Evolutionary conservation across 1,140 invertebrate species (phyloP).

Genomic region (Rhyzopertha dominica): DNA sequence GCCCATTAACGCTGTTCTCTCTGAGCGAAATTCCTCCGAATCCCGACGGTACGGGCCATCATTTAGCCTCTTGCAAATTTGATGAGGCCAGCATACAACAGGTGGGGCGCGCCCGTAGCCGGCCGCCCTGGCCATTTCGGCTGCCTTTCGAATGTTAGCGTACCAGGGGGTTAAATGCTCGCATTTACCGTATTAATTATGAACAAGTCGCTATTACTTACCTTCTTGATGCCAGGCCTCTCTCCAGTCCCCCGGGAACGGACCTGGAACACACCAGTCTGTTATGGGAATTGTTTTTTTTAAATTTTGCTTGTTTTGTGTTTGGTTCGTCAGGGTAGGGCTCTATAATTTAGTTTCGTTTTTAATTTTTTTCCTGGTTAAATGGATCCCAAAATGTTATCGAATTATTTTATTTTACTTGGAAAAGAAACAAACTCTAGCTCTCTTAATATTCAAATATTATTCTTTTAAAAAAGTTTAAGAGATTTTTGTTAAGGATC

Average conservation of each 20-base stretch:
- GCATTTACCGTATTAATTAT: slow-evolving; percentile 41
- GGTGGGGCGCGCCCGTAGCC: too few species aligned
- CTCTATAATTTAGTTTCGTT: too few species aligned
- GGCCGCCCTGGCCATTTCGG: too few species aligned
- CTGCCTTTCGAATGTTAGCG: not conserved
- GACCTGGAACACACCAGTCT: slow-evolving; percentile 30
- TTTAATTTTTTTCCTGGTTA: not conserved
- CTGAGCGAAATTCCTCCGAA: not conserved
- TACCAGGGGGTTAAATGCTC: slow-evolving; percentile 35
- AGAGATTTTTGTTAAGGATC: too few species aligned
- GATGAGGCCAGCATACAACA: slow-evolving; percentile 27
- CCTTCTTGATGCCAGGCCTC: slow-evolving; percentile 46
- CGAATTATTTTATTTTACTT: slow-evolving; percentile 12
- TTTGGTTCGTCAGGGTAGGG: too few species aligned
- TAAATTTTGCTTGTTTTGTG: too few species aligned
- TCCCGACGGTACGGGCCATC: slow-evolving; percentile 30
- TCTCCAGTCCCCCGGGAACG: slow-evolving; percentile 42
- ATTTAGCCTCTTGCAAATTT: slow-evolving; percentile 33
- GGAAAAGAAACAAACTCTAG: slow-evolving; percentile 11
- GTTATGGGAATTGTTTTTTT: too few species aligned
- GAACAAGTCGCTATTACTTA: slow-evolving; percentile 39
- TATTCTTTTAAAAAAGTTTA: too few species aligned
- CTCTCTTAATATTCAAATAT: too few species aligned
- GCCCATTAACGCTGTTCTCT: too few species aligned
- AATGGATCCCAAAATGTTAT: slow-evolving; percentile 3